Conservation (phyloP, 2,797 vertebrate genomes). For the Chelonia mydas region DNA sequence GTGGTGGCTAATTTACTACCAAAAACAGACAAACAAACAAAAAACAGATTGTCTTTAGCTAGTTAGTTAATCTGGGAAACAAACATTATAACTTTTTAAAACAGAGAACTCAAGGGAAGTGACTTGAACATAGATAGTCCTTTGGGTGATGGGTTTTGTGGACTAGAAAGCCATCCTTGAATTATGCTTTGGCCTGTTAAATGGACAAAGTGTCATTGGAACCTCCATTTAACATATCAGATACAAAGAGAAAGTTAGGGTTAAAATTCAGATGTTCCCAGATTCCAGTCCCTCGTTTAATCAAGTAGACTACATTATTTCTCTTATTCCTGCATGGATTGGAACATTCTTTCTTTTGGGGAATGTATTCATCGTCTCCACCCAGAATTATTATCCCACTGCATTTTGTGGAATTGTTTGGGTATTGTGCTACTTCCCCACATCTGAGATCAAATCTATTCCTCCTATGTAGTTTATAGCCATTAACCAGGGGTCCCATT, state of each 20-base stretch:
- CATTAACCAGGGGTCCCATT: neutral
- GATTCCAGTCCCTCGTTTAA: conserved; percentile 32
- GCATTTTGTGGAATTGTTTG: neutral
- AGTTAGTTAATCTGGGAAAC: neutral
- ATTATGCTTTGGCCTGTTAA: neutral
- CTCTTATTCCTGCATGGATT: neutral
- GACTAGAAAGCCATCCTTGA: conserved; percentile 1
- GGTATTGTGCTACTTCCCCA: neutral
- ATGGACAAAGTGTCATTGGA: neutral
- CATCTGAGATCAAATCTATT: neutral
- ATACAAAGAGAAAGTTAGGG: neutral
- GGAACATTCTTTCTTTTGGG: neutral
- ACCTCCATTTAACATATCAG: neutral
- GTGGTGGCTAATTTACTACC: neutral
- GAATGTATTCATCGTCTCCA: neutral
- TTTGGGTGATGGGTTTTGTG: neutral
- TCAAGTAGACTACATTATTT: neutral
- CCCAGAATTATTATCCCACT: neutral
- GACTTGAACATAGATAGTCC: neutral
- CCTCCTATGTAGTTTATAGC: neutral
- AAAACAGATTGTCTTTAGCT: neutral
- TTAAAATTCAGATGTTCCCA: neutral
- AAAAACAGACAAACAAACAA: neutral
- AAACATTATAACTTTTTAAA: neutral
- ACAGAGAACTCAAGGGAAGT: neutral